phyloP scores from a whole-genome alignment of 2,888 invertebrate genomes.

The Euclidia mi region DNA sequence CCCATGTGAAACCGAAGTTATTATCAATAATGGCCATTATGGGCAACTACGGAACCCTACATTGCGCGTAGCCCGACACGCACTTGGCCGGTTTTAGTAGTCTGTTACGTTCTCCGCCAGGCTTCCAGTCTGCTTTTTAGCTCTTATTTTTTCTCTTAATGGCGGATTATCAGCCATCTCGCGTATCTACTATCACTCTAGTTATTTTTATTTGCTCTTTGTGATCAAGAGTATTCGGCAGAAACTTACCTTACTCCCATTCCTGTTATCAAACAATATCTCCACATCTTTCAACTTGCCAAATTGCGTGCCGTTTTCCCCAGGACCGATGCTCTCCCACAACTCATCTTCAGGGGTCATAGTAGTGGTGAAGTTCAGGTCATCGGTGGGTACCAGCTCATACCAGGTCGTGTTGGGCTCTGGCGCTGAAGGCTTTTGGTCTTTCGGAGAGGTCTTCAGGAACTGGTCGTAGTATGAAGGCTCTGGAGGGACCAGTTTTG shows the following conservation, averaged over 20 bases:
- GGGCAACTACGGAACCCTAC: too few relatives aligned
- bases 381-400: slow-evolving; percentile 75
- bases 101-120: too few relatives aligned
- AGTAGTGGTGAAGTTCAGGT: slow-evolving; percentile 68
- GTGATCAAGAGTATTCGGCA: too few relatives aligned
- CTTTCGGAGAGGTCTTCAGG: slow-evolving; percentile 76
- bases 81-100: too few relatives aligned
- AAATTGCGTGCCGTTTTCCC: slow-evolving; percentile 68
- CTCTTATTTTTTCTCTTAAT: too few relatives aligned
- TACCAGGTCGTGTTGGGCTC: slow-evolving; percentile 81
- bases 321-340: slow-evolving; percentile 80
- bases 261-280: slow-evolving; percentile 77
- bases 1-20: too few relatives aligned
- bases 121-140: too few relatives aligned
- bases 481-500: slow-evolving; percentile 75
- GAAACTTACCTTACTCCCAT: slow-evolving; percentile 68
- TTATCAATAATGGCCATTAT: too few relatives aligned
- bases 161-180: too few relatives aligned
- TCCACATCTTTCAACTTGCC: slow-evolving; percentile 85
- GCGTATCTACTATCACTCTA: too few relatives aligned
- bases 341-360: slow-evolving; percentile 75
- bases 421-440: slow-evolving; percentile 60
- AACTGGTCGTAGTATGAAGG: slow-evolving; percentile 86
- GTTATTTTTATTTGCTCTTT: too few relatives aligned
- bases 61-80: too few relatives aligned